Base-by-base conservation (phyloP, 1,140 invertebrate species). In the Araneus ventricosus region DNA sequence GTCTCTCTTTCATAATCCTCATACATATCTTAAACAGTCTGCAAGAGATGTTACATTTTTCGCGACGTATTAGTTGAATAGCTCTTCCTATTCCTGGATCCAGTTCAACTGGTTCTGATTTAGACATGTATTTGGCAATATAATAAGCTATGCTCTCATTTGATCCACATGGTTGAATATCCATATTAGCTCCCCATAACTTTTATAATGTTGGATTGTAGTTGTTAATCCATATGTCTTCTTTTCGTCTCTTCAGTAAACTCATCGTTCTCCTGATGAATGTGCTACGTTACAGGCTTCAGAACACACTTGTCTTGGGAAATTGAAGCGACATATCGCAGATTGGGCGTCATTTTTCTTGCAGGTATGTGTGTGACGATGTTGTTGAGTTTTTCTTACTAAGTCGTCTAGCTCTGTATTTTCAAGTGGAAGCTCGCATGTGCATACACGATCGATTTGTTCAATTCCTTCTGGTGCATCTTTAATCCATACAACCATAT, bases 401-500 rank as follows among this genome's bases (percentile, higher is more conserved):
- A 61, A 24, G 5, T 61, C 59, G 24, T 61, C 5, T 10, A 61
- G 59, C 59, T 61, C 6, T 61, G 59, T 20, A 17, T 61, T 20
- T 61, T 61, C 59, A 17, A 20, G 8, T 4, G 59, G 59, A 7
- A 61, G 8, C 20, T 61, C 22, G 22, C 59, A 61, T 7, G 8
- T 17, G 22, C 59, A 61, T 7, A 17, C 22, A 61, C 59, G 59
- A 61, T 61, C 59, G 22, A 61, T 7, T 4, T 17, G 70, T 20
- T 34, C 6, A 34, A 94, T 95, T 94, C 59, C 6, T 7, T 61
- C 59, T 61, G 59, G 59, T 22, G 17, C 14, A 61, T 5, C 22
- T 94, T 95, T 93, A 4, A 95, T 91, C 95, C 95, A 96, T n/a
- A 95, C 45, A 2, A 96, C 91, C 82, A 95, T 94, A 90, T 96